phyloP scores from a whole-genome alignment of 2,113 vertebrate species.

The Mastomys coucha region DNA sequence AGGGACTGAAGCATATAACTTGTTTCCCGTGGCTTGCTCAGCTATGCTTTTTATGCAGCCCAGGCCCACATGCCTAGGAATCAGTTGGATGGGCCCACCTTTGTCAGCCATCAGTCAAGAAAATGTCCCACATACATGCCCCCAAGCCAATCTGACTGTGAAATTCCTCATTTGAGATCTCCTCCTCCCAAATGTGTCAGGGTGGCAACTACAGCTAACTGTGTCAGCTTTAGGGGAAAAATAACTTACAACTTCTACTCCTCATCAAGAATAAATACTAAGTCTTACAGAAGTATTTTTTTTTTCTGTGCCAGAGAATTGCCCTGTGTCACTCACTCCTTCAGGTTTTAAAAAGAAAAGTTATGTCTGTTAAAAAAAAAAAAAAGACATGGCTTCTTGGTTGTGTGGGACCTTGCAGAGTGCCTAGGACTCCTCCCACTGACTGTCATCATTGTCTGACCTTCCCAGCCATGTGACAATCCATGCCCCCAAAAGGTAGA shows the following conservation, averaged over 20 bases:
- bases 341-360: not conserved
- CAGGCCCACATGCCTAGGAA: not conserved
- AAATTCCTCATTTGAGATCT: not conserved
- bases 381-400: not conserved
- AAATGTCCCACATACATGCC: not conserved
- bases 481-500: not conserved
- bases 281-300: not conserved
- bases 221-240: not conserved
- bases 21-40: not conserved
- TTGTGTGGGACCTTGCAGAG: not conserved
- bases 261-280: not conserved
- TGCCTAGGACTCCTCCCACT: not conserved
- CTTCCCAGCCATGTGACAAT: not conserved
- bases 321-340: not conserved
- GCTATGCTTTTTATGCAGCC: not conserved
- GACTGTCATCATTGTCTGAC: not conserved
- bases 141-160: not conserved
- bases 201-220: not conserved
- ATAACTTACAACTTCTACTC: not conserved
- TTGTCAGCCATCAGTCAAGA: not conserved
- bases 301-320: not conserved
- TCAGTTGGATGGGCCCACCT: not conserved
- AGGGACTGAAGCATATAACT: not conserved
- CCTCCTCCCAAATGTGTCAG: not conserved
- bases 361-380: not conserved